Conservation (phyloP, 2,888 invertebrate genomes). For the Beris chalybata region DNA sequence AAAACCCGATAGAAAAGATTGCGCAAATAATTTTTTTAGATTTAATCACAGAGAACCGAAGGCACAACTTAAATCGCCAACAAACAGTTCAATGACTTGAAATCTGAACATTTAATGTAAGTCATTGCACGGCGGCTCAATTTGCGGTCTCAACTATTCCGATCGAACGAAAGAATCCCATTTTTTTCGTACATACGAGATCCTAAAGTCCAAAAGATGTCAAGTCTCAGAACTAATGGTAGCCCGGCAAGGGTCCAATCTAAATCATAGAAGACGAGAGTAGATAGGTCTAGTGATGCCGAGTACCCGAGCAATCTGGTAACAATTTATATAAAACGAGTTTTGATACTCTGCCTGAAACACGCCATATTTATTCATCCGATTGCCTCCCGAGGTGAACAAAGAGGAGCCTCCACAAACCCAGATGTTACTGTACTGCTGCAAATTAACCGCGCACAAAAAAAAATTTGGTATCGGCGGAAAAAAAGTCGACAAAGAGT, state of each 20-base stretch:
- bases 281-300: too few relatives aligned
- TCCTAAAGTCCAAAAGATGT: background rate
- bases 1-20: conserved; percentile 4
- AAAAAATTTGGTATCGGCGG: too few relatives aligned
- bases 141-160: background rate
- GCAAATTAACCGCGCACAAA: too few relatives aligned
- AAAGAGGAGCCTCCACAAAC: conserved; percentile 8
- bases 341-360: background rate
- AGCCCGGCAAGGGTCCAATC: conserved; percentile 18
- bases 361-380: conserved; percentile 25
- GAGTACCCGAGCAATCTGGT: conserved; percentile 10
- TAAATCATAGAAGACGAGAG: background rate
- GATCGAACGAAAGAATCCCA: too few relatives aligned
- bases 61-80: conserved; percentile 5
- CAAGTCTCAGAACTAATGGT: conserved; percentile 8
- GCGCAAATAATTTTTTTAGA: background rate
- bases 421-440: background rate
- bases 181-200: conserved; percentile 4
- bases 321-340: conserved; percentile 2
- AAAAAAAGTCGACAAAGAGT: conserved; percentile 14
- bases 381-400: conserved; percentile 21
- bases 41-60: conserved; percentile 1
- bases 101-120: conserved; percentile 15
- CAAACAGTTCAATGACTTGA: conserved; percentile 27
- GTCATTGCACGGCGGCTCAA: conserved; percentile 26